A percentile compares a stretch with the other conserved stretches of the same genome.
Evolutionary conservation across 2,797 vertebrate genomes (phyloP).

Genomic region (Poeciliopsis paucimaculata): DNA sequence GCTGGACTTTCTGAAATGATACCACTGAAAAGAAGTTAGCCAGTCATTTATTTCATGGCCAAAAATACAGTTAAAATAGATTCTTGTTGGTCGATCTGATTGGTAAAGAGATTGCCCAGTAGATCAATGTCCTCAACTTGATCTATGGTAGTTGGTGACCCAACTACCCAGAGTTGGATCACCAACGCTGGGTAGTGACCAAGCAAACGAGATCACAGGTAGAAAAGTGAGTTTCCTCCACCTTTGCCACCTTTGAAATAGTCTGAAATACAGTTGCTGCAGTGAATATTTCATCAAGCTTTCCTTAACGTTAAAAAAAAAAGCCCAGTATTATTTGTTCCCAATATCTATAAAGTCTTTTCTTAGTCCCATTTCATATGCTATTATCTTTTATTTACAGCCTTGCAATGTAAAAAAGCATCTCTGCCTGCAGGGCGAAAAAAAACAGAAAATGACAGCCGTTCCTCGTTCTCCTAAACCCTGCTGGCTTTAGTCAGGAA

Average conservation of each 20-base stretch:
- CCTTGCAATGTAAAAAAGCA: slow-evolving; percentile 36
- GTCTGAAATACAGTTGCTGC: neutral
- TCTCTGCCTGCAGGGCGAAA: neutral
- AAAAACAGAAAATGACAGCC: slow-evolving; percentile 32
- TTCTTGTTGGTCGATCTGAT: neutral
- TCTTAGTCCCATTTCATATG: slow-evolving; percentile 17
- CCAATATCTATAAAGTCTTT: slow-evolving; percentile 5
- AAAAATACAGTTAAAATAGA: neutral
- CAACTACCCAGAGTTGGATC: too few relatives aligned
- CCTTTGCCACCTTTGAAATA: neutral
- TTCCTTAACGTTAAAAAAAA: neutral
- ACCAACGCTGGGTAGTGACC: neutral
- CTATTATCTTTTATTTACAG: slow-evolving; percentile 27
- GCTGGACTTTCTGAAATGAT: neutral
- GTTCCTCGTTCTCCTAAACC: slow-evolving; percentile 33
- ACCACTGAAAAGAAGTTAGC: neutral
- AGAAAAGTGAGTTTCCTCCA: neutral
- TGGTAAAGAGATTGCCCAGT: neutral
- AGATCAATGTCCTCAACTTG: neutral
- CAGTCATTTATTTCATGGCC: neutral
- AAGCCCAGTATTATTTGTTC: neutral
- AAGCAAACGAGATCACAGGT: neutral
- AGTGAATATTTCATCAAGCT: neutral
- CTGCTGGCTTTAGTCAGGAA: slow-evolving; percentile 49
- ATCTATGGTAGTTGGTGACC: neutral